These are phyloP conservation scores for Halocynthia roretzi DNA, from an alignment of 23 tunicate genomes.

Conservation along the genomic window DNA sequence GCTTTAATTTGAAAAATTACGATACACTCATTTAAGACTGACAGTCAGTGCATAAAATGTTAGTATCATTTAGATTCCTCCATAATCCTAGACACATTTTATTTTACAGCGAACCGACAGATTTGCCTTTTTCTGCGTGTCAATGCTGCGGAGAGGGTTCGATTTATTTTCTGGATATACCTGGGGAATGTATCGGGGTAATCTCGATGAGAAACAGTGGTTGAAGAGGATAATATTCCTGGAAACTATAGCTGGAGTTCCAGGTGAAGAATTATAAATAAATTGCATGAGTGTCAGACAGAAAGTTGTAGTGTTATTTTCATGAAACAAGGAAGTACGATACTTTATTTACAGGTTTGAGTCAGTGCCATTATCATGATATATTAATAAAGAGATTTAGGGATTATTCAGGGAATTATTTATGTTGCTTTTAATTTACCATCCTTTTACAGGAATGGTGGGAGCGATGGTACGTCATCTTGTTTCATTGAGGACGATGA, in stretches of 20 bases:
- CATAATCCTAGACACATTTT: not conserved
- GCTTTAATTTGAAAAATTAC: no score
- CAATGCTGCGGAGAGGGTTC: constrained; percentile 41
- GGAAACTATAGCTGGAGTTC: constrained; percentile 87
- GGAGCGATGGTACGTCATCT: constrained; percentile 93
- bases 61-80: no score
- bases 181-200: constrained; percentile 48
- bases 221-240: constrained; percentile 78
- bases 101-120: constrained; percentile 58
- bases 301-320: no score
- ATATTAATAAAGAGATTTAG: no score
- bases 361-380: no score
- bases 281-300: no score
- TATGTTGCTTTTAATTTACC: no score
- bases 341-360: no score
- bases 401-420: no score
- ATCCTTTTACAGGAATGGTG: constrained; percentile 58
- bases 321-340: no score
- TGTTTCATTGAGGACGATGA: constrained; percentile 53
- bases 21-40: no score
- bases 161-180: constrained; percentile 81
- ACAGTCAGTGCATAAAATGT: no score
- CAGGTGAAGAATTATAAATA: constrained; percentile 24
- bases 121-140: constrained; percentile 64
- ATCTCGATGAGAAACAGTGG: constrained; percentile 85